Conservation (phyloP, 1,140 invertebrate genomes). For the Drosophila tani region DNA sequence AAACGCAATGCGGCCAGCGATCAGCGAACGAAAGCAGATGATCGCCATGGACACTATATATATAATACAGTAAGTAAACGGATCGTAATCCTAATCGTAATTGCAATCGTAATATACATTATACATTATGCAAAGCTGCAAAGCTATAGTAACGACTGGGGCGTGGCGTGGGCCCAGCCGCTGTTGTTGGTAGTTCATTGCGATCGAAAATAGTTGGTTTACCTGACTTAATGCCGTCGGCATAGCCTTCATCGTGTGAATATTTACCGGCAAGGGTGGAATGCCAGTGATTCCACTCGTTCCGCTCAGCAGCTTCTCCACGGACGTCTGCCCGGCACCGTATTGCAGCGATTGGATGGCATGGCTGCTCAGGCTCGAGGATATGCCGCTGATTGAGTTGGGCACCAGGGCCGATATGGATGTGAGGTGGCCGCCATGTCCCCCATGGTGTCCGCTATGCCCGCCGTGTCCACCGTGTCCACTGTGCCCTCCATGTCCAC, state of each 20-base stretch:
- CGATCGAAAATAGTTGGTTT: conserved; percentile 84
- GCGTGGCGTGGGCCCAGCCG: conserved; percentile 18
- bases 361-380: conserved; percentile 82
- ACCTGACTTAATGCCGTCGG: conserved; percentile 85
- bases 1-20: conserved; percentile 64
- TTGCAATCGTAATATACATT: conserved; percentile 31
- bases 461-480: conserved; percentile 3
- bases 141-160: conserved; percentile 38
- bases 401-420: conserved; percentile 84
- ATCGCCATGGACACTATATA: conserved; percentile 43
- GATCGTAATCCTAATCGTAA: conserved; percentile 12
- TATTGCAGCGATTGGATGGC: conserved; percentile 76
- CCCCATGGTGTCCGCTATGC: conserved; percentile 19
- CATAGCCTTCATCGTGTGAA: conserved; percentile 85
- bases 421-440: conserved; percentile 58
- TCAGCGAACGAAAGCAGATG: conserved; percentile 55
- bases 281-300: conserved; percentile 84
- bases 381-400: conserved; percentile 83
- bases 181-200: conserved; percentile 77
- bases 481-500: conserved; percentile 17
- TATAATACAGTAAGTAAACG: conserved; percentile 10
- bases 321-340: conserved; percentile 61
- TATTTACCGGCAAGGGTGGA: conserved; percentile 85
- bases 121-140: conserved; percentile 38
- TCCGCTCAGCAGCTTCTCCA: conserved; percentile 82